These are phyloP conservation scores for Pollenia labialis DNA, from an alignment of 2,888 invertebrate species.

Conservation along the genomic window DNA sequence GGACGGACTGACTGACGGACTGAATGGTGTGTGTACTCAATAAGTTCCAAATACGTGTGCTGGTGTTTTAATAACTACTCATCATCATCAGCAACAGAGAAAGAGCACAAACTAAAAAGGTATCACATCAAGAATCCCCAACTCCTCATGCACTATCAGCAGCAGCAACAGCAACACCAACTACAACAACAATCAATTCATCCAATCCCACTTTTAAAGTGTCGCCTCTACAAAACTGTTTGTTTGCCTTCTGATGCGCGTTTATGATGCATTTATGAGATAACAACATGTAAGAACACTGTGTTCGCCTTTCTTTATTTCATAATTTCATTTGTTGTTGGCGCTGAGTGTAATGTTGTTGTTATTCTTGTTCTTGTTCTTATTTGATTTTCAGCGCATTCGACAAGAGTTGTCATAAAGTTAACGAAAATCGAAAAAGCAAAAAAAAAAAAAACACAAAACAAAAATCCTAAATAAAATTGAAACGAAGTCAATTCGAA, in stretches of 20 bases:
- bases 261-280: conserved; percentile 75
- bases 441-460: conserved; percentile 39
- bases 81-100: conserved; percentile 55
- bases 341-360: conserved; percentile 17
- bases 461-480: conserved; percentile 57
- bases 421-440: conserved; percentile 54
- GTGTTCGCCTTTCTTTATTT: conserved; percentile 52
- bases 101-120: conserved; percentile 41
- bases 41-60: conserved; percentile 61
- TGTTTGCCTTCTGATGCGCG: conserved; percentile 67
- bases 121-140: conserved; percentile 57
- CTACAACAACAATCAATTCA: conserved; percentile 17
- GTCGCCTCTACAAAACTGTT: conserved; percentile 75
- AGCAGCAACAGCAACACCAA: conserved; percentile 3
- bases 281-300: conserved; percentile 74
- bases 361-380: conserved; percentile 1
- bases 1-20: neutral
- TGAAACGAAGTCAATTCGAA: conserved; percentile 67
- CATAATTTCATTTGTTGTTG: conserved; percentile 45
- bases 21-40: conserved; percentile 33
- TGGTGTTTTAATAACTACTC: conserved; percentile 71
- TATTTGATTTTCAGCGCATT: conserved; percentile 69
- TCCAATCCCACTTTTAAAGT: conserved; percentile 68
- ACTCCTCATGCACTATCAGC: neutral
- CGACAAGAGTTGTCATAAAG: conserved; percentile 73